Evolutionary conservation across 2,797 vertebrate genomes (phyloP).

Genomic region (Oreochromis grahami): DNA sequence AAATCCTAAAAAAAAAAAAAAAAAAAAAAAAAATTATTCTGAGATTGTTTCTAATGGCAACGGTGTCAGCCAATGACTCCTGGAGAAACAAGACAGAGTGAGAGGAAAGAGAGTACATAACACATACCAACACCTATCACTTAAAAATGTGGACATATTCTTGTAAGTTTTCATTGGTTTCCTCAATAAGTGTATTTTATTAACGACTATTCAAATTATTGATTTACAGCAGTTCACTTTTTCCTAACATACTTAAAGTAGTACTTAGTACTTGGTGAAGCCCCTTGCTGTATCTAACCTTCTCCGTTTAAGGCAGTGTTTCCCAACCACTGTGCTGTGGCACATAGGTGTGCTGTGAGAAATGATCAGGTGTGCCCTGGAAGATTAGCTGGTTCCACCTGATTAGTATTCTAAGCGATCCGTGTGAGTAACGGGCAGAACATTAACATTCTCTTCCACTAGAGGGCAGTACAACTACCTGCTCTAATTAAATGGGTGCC

Average conservation of each 20-base stretch:
- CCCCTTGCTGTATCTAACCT: not conserved
- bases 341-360: not conserved
- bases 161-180: not conserved
- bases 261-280: not conserved
- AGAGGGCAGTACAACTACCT: not conserved
- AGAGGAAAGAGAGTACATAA: not conserved
- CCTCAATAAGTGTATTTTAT: not conserved
- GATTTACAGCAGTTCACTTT: not conserved
- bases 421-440: not conserved
- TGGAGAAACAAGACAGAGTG: not conserved
- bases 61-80: not conserved
- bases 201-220: not conserved
- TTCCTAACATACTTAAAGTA: not conserved
- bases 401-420: not conserved
- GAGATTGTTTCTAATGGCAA: constrained; percentile 29
- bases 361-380: not conserved
- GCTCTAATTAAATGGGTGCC: not conserved
- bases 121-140: not conserved
- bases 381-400: not conserved
- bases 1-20: not conserved
- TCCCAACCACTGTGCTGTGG: not conserved
- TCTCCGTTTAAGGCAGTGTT: not conserved
- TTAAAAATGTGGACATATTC: not conserved
- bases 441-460: not conserved
- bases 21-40: not conserved